Percentiles rank a stretch among this genome's conserved stretches.
Conservation (phyloP, 2,888 invertebrate species). For the Calameuta idolon region DNA sequence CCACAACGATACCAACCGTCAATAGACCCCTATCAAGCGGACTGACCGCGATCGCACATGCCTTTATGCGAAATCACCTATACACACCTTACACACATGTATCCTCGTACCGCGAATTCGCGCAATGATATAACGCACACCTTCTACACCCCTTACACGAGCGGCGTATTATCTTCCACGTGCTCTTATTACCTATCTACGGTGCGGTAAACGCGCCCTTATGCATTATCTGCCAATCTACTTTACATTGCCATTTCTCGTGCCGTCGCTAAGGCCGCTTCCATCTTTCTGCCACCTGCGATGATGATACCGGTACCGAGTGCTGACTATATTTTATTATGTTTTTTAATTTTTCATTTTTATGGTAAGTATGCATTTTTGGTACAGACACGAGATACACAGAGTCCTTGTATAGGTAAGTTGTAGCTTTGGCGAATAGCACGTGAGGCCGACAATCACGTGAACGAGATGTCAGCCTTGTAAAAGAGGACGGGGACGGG, state of each 20-base stretch:
- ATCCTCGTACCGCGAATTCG: not conserved
- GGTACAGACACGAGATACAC: not conserved
- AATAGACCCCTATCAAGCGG: slow-evolving; percentile 11
- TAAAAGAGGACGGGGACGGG: not conserved
- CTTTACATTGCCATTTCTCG: not conserved
- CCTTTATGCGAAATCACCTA: not conserved
- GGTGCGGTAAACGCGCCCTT: not conserved
- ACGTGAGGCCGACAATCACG: not conserved
- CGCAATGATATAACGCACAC: slow-evolving; percentile 9
- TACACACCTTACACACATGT: not conserved
- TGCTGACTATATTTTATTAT: not conserved
- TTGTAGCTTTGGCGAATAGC: not conserved
- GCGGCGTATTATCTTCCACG: not conserved
- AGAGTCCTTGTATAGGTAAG: not conserved
- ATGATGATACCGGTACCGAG: not conserved
- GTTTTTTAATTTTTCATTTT: not conserved
- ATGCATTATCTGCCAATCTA: not conserved
- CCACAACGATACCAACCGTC: slow-evolving; percentile 8
- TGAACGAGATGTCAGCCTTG: not conserved
- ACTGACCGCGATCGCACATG: not conserved
- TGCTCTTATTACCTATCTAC: not conserved
- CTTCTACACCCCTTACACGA: not conserved
- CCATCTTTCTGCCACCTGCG: not conserved
- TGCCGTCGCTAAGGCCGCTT: not conserved
- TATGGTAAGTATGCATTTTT: not conserved